Evolutionary conservation across 2,888 invertebrate genomes (phyloP), one percentile per base, ranked within the genome.

Genomic region (Dynastes hyllus): DNA sequence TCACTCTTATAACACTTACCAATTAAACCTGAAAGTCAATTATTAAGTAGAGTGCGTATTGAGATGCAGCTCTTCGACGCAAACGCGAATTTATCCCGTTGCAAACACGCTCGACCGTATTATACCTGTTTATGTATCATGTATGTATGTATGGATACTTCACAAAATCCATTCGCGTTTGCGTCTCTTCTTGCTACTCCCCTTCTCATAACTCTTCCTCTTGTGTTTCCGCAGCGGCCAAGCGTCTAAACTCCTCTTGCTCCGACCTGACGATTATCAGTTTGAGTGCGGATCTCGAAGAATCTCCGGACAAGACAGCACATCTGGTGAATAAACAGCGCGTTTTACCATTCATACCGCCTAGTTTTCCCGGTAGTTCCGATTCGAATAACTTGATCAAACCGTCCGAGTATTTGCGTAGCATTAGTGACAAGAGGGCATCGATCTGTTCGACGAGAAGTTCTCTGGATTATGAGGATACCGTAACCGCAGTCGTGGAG

Each of bases 381-480:
- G 91, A 93, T 88, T 93, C 95, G 80, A 95, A 96, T 89, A 93
- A 95, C 80, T 92, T 97, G 83, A 96, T 97, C 88, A 97, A 97
- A 87, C 97, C 97, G 77, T 97, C 96, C 81, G 97, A 97, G 90
- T 97, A 97, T 89, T 90, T 97, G 85, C 93, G 94, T 87, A 96
- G 96, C 87, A 95, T 97, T 89, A 90, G 90, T 84, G 91, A 91
- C 84, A 91, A 91, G 83, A 87, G 91, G 83, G 90, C 91, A 76
- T 89, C 90, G 83, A 88, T 89, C 79, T 90, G 90, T 77, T 90
- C 91, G 40, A 88, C 89, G 77, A 90, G 90, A 88, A 86, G 85
- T 80, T 83, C 84, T 37, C 86, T 88, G 76, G 89, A 88, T 81
- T 86, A 86, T 80, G 89, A 88, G 80, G 88, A 88, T 53, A 82